phyloP scores from a whole-genome alignment of 2,888 invertebrate genomes.

The Agrotis segetum region DNA sequence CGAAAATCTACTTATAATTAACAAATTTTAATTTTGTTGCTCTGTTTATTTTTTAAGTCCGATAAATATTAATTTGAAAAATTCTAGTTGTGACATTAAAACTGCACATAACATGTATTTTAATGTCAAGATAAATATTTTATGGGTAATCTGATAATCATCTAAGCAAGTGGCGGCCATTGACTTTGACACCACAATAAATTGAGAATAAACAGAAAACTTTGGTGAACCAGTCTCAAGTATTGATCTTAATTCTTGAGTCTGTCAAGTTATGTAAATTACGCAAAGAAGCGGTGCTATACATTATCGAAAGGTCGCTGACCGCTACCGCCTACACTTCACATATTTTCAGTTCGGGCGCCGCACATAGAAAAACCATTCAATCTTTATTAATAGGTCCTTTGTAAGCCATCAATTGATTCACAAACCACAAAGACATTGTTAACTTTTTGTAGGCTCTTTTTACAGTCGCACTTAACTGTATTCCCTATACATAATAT shows the following conservation, averaged over 20 bases:
- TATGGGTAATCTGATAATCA: constrained; percentile 22
- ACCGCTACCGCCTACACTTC: constrained; percentile 81
- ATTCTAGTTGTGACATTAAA: constrained; percentile 1
- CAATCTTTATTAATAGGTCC: constrained; percentile 71
- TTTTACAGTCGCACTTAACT: constrained; percentile 75
- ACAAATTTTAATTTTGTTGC: constrained; percentile 1
- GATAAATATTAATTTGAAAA: constrained; percentile 14
- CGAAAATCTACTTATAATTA: not conserved
- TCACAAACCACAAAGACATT: constrained; percentile 57
- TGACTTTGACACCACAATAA: constrained; percentile 73
- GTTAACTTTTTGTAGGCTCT: constrained; percentile 70
- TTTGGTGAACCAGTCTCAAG: constrained; percentile 83
- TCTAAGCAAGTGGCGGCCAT: constrained; percentile 68
- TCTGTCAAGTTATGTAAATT: constrained; percentile 90
- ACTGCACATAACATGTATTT: constrained; percentile 13
- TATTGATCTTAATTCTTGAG: constrained; percentile 84
- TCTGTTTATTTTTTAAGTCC: not conserved
- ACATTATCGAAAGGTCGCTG: constrained; percentile 85
- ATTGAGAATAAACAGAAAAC: constrained; percentile 75
- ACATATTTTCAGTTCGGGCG: constrained; percentile 72
- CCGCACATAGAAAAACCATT: constrained; percentile 68
- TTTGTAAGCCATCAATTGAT: constrained; percentile 68
- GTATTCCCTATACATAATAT: constrained; percentile 56
- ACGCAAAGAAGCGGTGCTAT: constrained; percentile 83
- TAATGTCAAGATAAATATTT: constrained; percentile 15